phyloP scores from a whole-genome alignment of 1,140 invertebrate genomes.

The Solenopsis invicta region DNA sequence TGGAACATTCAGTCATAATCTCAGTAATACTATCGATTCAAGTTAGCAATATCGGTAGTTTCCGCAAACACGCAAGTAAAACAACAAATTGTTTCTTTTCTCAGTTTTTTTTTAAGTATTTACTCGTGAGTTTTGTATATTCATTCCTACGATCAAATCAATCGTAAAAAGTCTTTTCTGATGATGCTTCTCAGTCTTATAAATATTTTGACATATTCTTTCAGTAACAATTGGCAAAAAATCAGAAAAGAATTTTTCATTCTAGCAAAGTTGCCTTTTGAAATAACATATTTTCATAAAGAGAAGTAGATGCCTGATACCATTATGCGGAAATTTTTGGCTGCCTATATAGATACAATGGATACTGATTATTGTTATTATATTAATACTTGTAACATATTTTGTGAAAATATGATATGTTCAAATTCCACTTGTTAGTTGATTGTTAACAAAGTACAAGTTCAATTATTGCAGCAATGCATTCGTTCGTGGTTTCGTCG shows the following conservation, averaged over 20 bases:
- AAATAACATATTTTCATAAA: background rate
- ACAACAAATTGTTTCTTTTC: background rate
- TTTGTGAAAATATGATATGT: conserved; percentile 13
- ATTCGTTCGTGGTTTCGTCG: background rate
- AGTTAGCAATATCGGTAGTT: background rate
- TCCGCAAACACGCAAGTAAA: background rate
- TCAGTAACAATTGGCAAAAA: background rate
- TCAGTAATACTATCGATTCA: conserved; percentile 27
- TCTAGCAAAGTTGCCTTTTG: background rate
- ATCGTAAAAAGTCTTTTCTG: background rate
- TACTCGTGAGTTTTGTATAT: background rate
- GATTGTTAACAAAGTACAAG: background rate
- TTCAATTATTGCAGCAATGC: background rate
- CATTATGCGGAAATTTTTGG: background rate
- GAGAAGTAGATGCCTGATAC: background rate
- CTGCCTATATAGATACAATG: background rate
- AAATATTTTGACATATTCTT: no score
- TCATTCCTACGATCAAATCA: background rate
- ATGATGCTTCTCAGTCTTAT: background rate
- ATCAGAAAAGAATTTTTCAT: background rate
- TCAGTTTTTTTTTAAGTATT: conserved; percentile 5
- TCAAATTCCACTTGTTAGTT: background rate
- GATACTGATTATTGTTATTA: conserved; percentile 7
- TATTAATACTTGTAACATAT: background rate
- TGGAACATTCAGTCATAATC: conserved; percentile 22